These are phyloP conservation scores for Mesocricetus auratus DNA, from an alignment of 2,113 vertebrate species.

Conservation along the genomic window DNA sequence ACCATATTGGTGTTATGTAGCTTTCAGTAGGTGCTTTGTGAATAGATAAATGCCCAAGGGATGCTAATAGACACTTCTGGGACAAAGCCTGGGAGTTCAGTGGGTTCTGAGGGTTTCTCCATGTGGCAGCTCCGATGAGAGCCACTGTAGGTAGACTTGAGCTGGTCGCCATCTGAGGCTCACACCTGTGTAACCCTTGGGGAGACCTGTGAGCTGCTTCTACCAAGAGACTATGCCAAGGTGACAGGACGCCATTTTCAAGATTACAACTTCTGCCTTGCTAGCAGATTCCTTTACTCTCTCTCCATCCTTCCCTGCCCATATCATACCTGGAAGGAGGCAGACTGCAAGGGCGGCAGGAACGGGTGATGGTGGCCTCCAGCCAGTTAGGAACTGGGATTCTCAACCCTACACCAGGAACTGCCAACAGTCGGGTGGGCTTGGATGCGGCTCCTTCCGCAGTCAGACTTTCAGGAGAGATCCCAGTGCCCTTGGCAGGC, in stretches of 20 bases:
- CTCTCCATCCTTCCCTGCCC: not conserved
- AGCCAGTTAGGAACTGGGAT: not conserved
- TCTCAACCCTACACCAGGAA: not conserved
- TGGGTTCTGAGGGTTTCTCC: not conserved
- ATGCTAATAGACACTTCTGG: not conserved
- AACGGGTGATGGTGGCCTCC: not conserved
- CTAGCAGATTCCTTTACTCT: not conserved
- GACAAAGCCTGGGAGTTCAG: not conserved
- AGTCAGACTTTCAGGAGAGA: not conserved
- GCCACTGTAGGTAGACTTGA: not conserved
- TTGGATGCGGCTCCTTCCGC: not conserved
- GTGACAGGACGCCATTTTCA: not conserved
- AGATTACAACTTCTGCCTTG: not conserved
- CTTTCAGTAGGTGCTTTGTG: conserved; percentile 9
- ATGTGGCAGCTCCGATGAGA: not conserved
- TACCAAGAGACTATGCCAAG: not conserved
- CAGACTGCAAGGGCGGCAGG: not conserved
- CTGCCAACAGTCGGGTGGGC: not conserved
- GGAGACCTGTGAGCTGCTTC: not conserved
- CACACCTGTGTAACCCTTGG: not conserved
- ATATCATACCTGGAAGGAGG: not conserved
- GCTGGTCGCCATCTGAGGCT: too few species aligned
- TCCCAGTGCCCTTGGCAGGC: not conserved
- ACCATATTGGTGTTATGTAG: not conserved
- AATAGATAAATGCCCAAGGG: not conserved